Base-by-base conservation (phyloP, 2,113 vertebrate species). In the Sorex fumeus region DNA sequence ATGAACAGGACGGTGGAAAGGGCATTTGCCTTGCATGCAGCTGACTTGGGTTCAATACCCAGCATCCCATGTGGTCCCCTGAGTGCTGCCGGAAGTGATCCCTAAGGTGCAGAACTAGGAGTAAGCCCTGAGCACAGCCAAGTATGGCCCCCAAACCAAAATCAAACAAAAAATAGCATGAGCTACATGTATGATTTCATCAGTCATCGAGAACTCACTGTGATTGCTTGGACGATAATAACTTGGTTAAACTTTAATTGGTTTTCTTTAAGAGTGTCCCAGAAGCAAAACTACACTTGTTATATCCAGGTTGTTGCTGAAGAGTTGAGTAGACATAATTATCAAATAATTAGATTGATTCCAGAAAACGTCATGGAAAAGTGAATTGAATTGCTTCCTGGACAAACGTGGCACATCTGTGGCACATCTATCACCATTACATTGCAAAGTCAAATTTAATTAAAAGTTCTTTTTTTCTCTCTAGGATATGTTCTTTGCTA, bases 331-430 rank as follows among this genome's bases (percentile, higher is more conserved):
- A 93, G 76, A 60, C 88, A 21, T 86, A 80, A 70, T 87, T 88
- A 94, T 74, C 50, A 80, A 90, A 32, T 80, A 84, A 94, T 76
- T 92, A 74, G 88, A 83, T 27, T 88, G 62, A 93, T 84, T 91
- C 34, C 62, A 83, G 47, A 93, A 91, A 87, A 34, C 75, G 82
- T 92, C 50, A 76, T 23, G 10, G 67, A 83, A 95, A 93, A 87
- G 79, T 81, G 47, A 86, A 92, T 83, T 90, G 43, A 40, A 53
- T 79, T 88, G 85, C 81, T 95, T 95, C 85, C 79, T 70, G 89
- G 74, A 93, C 30, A 90, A 27, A 67, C 8, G 87, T 75, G 69
- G 7, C 40, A 40, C 40, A 40, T 88, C 79, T 45, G 62, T 82
- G 71, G 47, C n/a, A 92, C 86, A 30, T 75, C 88, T 43, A 57